Base-by-base conservation (phyloP, 2,888 invertebrate genomes). In the Drosophila rubida region DNA sequence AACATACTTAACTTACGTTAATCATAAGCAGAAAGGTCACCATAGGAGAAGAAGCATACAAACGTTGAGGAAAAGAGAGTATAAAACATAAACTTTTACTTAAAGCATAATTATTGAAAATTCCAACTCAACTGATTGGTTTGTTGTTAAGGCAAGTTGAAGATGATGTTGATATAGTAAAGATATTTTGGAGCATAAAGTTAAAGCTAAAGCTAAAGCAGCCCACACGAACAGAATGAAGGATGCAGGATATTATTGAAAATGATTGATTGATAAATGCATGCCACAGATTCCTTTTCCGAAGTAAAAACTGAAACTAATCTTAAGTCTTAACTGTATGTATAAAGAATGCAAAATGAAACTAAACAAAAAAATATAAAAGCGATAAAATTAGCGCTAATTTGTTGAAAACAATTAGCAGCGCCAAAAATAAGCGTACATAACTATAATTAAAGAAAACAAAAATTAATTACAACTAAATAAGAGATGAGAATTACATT, bases 371-470 rank as follows among this genome's bases (percentile, higher is more conserved):
- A 9, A 50, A 41, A 19, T 8, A n/a, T 30, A 41, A 19, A 22
- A 48, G 49, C 16, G 6, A 30, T 4, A 42, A 69, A 81, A 69
- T 63, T 60, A 58, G 83, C 69, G 75, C 74, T 86, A 70, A 83
- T 71, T 58, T 80, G 73, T 76, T 86, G 23, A 51, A 71, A 75
- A 80, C 79, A 75, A 58, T 81, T 78, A 84, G 81, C 82, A 75
- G 85, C 79, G 78, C 68, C 64, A 82, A 80, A 81, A 75, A 70
- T 78, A 77, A 67, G 57, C 73, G 65, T 57, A 73, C 76, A 75
- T 65, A 69, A 75, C 69, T 75, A 63, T 55, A 59, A 44, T 69
- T 49, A 63, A 62, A 45, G 2, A 55, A 19, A 57, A 54, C 35
- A n/a, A 50, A 35, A 49, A 30, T 6, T 6, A 32, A 37, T 30